Evolutionary conservation across 1,140 invertebrate genomes (phyloP).

Genomic region (Antheraea mylitta): DNA sequence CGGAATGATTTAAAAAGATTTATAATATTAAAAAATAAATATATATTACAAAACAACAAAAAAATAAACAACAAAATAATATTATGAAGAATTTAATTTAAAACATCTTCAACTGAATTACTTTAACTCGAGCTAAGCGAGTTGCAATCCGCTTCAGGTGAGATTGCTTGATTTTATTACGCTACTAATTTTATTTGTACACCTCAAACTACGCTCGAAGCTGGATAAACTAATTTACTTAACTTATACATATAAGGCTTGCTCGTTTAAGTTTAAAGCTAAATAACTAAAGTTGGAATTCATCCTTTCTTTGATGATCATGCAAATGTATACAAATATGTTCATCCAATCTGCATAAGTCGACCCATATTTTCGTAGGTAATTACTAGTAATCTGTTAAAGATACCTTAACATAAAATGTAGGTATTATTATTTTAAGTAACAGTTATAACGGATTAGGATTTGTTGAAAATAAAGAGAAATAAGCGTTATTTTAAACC

Average conservation of each 20-base stretch:
- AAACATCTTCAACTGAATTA: neutral
- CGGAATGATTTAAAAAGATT: too few species aligned
- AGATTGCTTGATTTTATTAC: slow-evolving; percentile 27
- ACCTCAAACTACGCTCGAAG: slow-evolving; percentile 1
- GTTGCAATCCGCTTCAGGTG: slow-evolving; percentile 14
- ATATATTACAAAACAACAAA: neutral
- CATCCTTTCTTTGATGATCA: neutral
- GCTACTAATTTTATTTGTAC: slow-evolving; percentile 25
- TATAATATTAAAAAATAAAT: too few species aligned
- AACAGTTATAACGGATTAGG: too few species aligned
- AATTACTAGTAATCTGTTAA: too few species aligned
- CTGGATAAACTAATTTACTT: slow-evolving; percentile 1
- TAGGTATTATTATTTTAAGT: too few species aligned
- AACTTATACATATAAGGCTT: neutral
- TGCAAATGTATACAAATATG: neutral
- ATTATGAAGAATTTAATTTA: neutral
- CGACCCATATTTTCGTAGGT: too few species aligned
- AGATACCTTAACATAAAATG: too few species aligned
- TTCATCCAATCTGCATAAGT: too few species aligned
- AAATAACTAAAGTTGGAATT: neutral
- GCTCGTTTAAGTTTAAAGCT: neutral
- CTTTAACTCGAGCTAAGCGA: slow-evolving; percentile 2
- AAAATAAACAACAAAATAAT: neutral
- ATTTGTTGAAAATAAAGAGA: too few species aligned
- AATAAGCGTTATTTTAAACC: too few species aligned